These are phyloP conservation scores for Sinohyriopsis cumingii DNA, from an alignment of 2,888 invertebrate genomes.

Conservation along the genomic window DNA sequence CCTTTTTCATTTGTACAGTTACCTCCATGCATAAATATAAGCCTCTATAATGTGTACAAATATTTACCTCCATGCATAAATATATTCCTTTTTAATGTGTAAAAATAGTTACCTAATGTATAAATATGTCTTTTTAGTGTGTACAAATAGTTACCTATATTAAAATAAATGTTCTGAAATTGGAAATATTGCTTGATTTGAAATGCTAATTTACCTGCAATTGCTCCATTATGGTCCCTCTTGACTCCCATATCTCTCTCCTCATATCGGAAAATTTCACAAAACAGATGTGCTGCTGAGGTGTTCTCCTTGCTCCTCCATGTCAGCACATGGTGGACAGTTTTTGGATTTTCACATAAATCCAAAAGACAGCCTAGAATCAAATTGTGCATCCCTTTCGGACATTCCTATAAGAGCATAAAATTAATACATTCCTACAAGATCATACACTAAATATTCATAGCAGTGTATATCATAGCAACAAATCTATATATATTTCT, in stretches of 20 bases:
- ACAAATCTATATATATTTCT: too few species aligned
- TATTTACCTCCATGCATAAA: too few species aligned
- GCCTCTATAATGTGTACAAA: too few species aligned
- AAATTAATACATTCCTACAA: too few species aligned
- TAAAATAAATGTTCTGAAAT: not conserved
- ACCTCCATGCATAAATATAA: too few species aligned
- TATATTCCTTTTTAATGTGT: too few species aligned
- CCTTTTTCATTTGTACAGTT: too few species aligned
- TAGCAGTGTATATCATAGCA: too few species aligned
- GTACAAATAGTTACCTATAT: not conserved
- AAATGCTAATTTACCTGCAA: constrained; percentile 50
- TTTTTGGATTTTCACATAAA: constrained; percentile 70
- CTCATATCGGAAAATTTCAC: constrained; percentile 70
- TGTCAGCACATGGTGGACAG: constrained; percentile 67
- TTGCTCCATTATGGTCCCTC: constrained; percentile 61
- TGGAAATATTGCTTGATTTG: not conserved
- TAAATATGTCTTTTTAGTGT: not conserved
- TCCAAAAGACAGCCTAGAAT: constrained; percentile 71
- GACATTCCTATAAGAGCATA: constrained; percentile 56
- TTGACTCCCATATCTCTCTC: constrained; percentile 68
- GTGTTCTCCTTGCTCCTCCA: constrained; percentile 68
- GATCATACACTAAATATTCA: too few species aligned
- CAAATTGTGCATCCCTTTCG: constrained; percentile 69
- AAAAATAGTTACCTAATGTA: too few species aligned
- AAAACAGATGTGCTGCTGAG: constrained; percentile 69